These are phyloP conservation scores for Alosa alosa DNA, from an alignment of 2,113 vertebrate species.

Conservation along the genomic window DNA sequence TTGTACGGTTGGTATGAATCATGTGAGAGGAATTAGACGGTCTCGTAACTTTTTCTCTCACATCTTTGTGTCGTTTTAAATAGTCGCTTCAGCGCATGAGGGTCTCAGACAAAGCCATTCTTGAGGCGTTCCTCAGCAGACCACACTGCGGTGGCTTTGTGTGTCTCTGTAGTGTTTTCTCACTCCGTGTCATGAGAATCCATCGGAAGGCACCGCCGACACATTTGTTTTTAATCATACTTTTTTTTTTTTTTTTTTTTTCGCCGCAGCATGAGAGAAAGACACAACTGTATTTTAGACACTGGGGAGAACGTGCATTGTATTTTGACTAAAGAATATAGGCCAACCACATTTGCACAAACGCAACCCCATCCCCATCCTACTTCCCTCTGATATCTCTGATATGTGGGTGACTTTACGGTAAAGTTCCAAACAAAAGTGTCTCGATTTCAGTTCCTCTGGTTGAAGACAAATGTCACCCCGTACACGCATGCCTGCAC, in stretches of 20 bases:
- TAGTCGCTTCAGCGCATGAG: background rate
- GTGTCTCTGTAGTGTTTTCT: background rate
- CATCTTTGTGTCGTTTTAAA: background rate
- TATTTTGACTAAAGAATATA: background rate
- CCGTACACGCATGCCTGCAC: background rate
- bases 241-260: too few species aligned
- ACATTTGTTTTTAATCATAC: constrained; percentile 36
- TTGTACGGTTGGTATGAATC: constrained; percentile 11
- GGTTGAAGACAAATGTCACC: background rate
- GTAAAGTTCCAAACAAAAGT: background rate
- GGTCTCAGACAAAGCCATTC: background rate
- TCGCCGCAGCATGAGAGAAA: background rate
- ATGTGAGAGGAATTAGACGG: background rate
- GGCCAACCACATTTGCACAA: background rate
- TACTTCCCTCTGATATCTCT: background rate
- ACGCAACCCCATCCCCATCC: background rate
- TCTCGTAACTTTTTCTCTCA: background rate
- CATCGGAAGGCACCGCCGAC: constrained; percentile 28
- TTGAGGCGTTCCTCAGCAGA: background rate
- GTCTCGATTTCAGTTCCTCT: background rate
- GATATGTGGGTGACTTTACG: background rate
- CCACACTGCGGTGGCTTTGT: constrained; percentile 13
- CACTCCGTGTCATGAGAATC: constrained; percentile 12
- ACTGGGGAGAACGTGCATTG: background rate
- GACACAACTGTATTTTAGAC: background rate